Percentiles rank a stretch among this genome's conserved stretches.
These are phyloP conservation scores for Hydrochoerus hydrochaeris DNA, from an alignment of 2,113 vertebrate species.

Conservation along the genomic window DNA sequence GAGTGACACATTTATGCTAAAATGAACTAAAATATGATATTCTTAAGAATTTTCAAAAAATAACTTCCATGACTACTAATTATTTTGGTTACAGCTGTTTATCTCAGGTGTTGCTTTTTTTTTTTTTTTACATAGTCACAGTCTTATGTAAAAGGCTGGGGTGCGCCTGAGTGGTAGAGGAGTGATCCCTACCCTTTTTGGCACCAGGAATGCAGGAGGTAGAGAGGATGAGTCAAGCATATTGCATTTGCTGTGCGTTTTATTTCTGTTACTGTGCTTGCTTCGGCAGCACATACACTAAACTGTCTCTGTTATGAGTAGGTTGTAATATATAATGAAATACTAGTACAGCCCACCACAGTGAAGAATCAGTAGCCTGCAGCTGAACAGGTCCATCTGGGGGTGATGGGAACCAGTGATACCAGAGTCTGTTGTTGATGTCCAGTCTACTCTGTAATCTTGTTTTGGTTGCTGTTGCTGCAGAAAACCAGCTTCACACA, in stretches of 20 bases:
- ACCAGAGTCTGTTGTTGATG: background rate
- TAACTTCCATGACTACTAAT: background rate
- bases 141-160: too few species aligned
- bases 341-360: background rate
- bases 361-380: background rate
- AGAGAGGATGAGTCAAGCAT: background rate
- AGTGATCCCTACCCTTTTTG: background rate
- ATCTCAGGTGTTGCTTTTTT: background rate
- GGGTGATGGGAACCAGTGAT: background rate
- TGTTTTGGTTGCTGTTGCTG: background rate
- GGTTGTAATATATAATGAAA: background rate
- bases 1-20: background rate
- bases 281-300: background rate
- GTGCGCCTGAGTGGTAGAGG: background rate
- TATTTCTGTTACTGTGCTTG: background rate
- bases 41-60: conserved; percentile 4
- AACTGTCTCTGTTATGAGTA: background rate
- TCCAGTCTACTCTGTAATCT: background rate
- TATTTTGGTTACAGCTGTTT: background rate
- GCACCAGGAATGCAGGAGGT: background rate
- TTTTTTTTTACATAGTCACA: background rate
- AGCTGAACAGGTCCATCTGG: background rate
- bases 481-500: background rate
- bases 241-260: background rate
- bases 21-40: background rate